Conservation (phyloP, 2,888 invertebrate genomes). For the Yponomeuta evonymella region DNA sequence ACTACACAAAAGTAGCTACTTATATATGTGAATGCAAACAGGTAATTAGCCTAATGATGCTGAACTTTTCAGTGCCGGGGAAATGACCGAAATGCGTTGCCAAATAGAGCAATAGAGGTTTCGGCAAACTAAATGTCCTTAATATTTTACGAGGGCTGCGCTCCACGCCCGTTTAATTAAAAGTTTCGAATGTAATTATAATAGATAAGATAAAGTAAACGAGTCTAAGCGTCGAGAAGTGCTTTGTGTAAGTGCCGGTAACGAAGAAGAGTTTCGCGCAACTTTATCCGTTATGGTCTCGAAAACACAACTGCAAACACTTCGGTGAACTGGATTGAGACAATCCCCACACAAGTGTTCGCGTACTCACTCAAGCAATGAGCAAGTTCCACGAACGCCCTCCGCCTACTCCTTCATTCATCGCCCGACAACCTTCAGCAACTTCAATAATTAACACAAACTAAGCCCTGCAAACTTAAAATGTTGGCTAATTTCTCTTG, state of each 20-base stretch:
- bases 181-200: constrained; percentile 1
- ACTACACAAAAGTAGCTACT: not conserved
- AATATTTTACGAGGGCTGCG: constrained; percentile 10
- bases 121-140: constrained; percentile 11
- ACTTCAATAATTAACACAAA: constrained; percentile 24
- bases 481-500: constrained; percentile 51
- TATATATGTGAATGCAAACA: constrained; percentile 16
- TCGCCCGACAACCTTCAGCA: not conserved
- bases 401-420: not conserved
- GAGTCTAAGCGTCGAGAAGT: constrained; percentile 1
- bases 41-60: constrained; percentile 24
- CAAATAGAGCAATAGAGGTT: constrained; percentile 18
- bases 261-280: not conserved
- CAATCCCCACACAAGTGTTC: constrained; percentile 11
- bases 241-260: not conserved
- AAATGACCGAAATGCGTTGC: constrained; percentile 20
- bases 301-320: constrained; percentile 16
- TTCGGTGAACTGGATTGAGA: constrained; percentile 12
- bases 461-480: constrained; percentile 55
- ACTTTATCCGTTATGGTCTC: constrained; percentile 16
- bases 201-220: not conserved
- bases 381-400: not conserved
- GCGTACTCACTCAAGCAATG: not conserved
- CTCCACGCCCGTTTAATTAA: constrained; percentile 12
- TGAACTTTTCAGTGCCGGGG: constrained; percentile 23